phyloP scores from a whole-genome alignment of 2,113 vertebrate genomes.

The Chionodraco myersi region DNA sequence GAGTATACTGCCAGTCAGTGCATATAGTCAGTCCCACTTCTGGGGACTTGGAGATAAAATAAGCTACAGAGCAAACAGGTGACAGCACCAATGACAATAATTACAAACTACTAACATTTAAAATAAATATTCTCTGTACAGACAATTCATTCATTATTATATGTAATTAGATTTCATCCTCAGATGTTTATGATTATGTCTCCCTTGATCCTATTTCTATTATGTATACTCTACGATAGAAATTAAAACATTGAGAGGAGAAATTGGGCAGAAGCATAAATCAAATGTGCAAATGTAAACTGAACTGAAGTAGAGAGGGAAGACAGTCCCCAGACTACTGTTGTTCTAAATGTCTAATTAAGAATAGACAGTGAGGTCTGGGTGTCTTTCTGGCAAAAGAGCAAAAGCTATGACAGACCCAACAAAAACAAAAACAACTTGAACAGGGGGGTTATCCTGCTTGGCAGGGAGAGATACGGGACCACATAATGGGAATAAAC shows the following conservation, averaged over 20 bases:
- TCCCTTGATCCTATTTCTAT: slow-evolving; percentile 40
- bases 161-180: slow-evolving; percentile 35
- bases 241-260: slow-evolving; percentile 11
- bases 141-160: slow-evolving; percentile 55
- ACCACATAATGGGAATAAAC: slow-evolving; percentile 37
- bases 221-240: slow-evolving; percentile 34
- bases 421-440: slow-evolving; percentile 38
- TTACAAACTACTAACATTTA: slow-evolving; percentile 63
- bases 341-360: slow-evolving; percentile 3
- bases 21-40: slow-evolving; percentile 66
- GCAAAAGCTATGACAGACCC: slow-evolving; percentile 10
- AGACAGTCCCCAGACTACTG: neutral
- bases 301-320: neutral
- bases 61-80: slow-evolving; percentile 47
- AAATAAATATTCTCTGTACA: slow-evolving; percentile 80
- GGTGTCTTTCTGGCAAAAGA: slow-evolving; percentile 9
- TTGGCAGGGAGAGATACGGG: slow-evolving; percentile 40
- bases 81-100: slow-evolving; percentile 53
- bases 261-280: neutral
- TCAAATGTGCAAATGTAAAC: slow-evolving; percentile 24
- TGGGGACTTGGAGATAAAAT: slow-evolving; percentile 48
- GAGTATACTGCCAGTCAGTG: slow-evolving; percentile 64
- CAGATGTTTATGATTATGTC: slow-evolving; percentile 38
- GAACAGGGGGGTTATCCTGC: slow-evolving; percentile 41
- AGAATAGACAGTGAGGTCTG: slow-evolving; percentile 24